These are phyloP conservation scores for Cardiocondyla obscurior DNA, from an alignment of 1,140 invertebrate species.

Conservation along the genomic window DNA sequence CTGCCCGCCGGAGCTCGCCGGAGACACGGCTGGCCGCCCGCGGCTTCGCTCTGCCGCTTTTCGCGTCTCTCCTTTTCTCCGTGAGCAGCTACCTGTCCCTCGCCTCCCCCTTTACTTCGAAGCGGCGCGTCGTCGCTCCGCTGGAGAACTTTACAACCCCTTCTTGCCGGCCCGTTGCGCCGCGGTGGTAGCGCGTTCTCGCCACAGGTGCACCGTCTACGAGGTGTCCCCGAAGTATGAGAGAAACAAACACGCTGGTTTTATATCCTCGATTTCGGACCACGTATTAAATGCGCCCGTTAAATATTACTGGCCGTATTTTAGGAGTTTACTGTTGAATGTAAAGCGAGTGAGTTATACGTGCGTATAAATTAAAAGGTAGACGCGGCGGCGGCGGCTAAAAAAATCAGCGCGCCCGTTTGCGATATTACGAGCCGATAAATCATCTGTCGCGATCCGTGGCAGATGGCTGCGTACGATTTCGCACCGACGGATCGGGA, in stretches of 20 bases:
- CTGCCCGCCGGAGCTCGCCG: conserved; percentile 65
- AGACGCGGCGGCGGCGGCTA: not conserved
- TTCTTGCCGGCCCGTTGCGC: conserved; percentile 38
- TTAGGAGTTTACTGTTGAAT: not conserved
- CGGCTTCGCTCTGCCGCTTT: conserved; percentile 79
- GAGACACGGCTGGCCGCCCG: conserved; percentile 79
- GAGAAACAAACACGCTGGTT: not conserved
- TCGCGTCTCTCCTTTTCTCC: conserved; percentile 67
- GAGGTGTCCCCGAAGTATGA: conserved; percentile 49
- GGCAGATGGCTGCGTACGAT: conserved; percentile 44
- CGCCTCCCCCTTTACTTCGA: conserved; percentile 23
- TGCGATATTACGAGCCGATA: conserved; percentile 16
- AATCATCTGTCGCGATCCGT: conserved; percentile 32
- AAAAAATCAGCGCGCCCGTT: not conserved
- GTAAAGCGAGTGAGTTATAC: not conserved
- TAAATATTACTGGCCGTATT: not conserved
- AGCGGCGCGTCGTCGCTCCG: conserved; percentile 25
- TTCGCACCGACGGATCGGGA: conserved; percentile 24
- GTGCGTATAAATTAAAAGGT: not conserved
- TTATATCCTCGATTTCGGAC: too few species aligned
- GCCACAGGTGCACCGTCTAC: conserved; percentile 57
- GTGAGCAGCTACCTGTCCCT: conserved; percentile 25
- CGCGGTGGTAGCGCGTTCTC: conserved; percentile 35
- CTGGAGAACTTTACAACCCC: conserved; percentile 64
- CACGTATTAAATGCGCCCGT: not conserved